phyloP scores from a whole-genome alignment of 2,888 invertebrate genomes.

The Drosophila testacea region DNA sequence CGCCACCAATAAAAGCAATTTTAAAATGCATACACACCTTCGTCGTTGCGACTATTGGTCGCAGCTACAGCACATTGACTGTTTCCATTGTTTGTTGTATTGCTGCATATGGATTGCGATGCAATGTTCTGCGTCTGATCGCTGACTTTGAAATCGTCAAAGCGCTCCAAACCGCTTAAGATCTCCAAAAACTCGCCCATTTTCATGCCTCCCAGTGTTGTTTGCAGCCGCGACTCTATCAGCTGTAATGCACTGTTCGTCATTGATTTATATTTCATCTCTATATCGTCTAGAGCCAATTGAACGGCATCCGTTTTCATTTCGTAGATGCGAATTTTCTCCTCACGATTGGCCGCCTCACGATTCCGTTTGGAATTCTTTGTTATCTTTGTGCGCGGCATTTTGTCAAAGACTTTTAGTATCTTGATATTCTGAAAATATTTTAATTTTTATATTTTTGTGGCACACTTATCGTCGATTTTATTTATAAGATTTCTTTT shows the following conservation, averaged over 20 bases:
- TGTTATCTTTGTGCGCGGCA: conserved; percentile 85
- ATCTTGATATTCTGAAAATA: conserved; percentile 1
- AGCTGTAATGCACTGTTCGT: conserved; percentile 61
- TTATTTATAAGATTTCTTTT: conserved; percentile 37
- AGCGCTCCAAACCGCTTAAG: conserved; percentile 60
- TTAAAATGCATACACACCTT: conserved; percentile 50
- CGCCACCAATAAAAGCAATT: conserved; percentile 33
- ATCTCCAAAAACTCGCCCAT: conserved; percentile 76
- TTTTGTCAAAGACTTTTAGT: conserved; percentile 43
- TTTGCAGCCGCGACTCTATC: conserved; percentile 55
- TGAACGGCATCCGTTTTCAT: conserved; percentile 73
- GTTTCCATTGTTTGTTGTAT: conserved; percentile 35
- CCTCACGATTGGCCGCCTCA: conserved; percentile 83
- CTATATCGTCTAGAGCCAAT: conserved; percentile 68
- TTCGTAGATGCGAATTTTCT: conserved; percentile 81
- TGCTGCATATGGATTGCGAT: conserved; percentile 59
- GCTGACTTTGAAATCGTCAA: conserved; percentile 65
- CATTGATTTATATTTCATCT: conserved; percentile 43
- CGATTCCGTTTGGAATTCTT: conserved; percentile 84
- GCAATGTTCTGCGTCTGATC: conserved; percentile 64
- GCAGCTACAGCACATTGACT: conserved; percentile 6
- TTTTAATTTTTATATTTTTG: conserved; percentile 1
- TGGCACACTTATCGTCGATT: conserved; percentile 29
- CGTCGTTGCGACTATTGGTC: conserved; percentile 69
- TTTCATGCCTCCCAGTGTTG: conserved; percentile 76